A percentile compares a stretch with the other conserved stretches of the same genome.
phyloP scores from a whole-genome alignment of 2,888 invertebrate species.

The Acanthosepion esculentum region DNA sequence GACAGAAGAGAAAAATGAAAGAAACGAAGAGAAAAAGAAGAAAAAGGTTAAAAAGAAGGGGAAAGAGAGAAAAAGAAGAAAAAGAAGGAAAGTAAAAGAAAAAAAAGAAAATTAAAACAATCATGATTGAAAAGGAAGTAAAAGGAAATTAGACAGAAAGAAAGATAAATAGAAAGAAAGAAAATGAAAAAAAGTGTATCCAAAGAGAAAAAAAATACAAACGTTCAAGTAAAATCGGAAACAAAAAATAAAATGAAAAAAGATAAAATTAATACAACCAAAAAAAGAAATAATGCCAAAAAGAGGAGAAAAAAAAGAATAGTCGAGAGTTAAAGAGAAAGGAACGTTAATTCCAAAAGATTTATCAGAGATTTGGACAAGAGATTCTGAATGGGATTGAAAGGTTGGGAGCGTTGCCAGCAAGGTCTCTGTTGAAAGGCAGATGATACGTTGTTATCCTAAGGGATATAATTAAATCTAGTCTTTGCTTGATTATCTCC shows the following conservation, averaged over 20 bases:
- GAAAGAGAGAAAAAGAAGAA: background rate
- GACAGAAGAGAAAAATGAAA: background rate
- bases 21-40: background rate
- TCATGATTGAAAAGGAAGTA: background rate
- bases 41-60: background rate
- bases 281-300: background rate
- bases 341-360: background rate
- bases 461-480: slow-evolving; percentile 33
- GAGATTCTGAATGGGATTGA: background rate
- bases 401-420: background rate
- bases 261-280: background rate
- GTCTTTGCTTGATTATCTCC: slow-evolving; percentile 16
- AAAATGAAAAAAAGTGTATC: background rate
- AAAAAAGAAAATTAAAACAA: background rate
- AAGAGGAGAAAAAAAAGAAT: background rate
- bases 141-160: too few relatives aligned
- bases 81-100: background rate
- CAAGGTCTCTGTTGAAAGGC: background rate
- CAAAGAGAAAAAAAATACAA: background rate
- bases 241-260: background rate
- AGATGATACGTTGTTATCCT: slow-evolving; percentile 33
- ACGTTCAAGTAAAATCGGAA: too few relatives aligned
- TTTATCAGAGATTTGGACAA: background rate
- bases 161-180: too few relatives aligned
- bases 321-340: background rate